A percentile compares a stretch with the other conserved stretches of the same genome.
Evolutionary conservation across 1,140 invertebrate species (phyloP).

Genomic region (Drosophila asahinai): DNA sequence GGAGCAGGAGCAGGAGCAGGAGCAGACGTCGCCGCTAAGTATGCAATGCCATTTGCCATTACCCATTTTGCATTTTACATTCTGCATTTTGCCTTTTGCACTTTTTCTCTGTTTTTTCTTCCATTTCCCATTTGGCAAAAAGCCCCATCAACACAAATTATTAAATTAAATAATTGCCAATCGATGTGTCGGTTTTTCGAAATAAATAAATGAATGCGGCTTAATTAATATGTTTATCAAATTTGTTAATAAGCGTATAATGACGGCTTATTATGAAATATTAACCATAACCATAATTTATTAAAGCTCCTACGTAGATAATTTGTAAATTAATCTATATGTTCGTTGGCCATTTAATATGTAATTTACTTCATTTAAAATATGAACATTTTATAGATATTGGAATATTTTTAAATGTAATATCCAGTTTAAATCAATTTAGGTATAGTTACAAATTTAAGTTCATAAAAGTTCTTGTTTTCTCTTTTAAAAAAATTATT

Average conservation of each 20-base stretch:
- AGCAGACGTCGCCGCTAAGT: conserved; percentile 47
- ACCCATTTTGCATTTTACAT: conserved; percentile 24
- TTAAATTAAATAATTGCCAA: conserved; percentile 1
- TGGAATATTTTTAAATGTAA: too few species aligned
- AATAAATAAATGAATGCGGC: background rate
- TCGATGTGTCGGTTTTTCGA: too few species aligned
- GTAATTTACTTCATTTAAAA: too few species aligned
- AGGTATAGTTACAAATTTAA: too few species aligned
- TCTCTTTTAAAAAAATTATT: too few species aligned
- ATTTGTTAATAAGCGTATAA: background rate
- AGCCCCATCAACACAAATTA: background rate
- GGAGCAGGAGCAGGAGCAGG: background rate
- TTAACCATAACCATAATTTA: background rate
- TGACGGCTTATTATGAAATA: background rate
- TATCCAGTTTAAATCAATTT: too few species aligned
- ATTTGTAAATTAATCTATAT: too few species aligned
- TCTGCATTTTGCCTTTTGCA: conserved; percentile 4
- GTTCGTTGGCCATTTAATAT: too few species aligned
- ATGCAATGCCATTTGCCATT: conserved; percentile 54
- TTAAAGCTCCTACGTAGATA: background rate
- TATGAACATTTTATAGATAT: too few species aligned
- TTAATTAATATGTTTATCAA: background rate
- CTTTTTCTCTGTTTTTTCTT: background rate
- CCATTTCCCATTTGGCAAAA: background rate
- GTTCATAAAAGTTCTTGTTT: too few species aligned